Evolutionary conservation across 2,888 invertebrate genomes (phyloP).

Genomic region (Protonemura montana): DNA sequence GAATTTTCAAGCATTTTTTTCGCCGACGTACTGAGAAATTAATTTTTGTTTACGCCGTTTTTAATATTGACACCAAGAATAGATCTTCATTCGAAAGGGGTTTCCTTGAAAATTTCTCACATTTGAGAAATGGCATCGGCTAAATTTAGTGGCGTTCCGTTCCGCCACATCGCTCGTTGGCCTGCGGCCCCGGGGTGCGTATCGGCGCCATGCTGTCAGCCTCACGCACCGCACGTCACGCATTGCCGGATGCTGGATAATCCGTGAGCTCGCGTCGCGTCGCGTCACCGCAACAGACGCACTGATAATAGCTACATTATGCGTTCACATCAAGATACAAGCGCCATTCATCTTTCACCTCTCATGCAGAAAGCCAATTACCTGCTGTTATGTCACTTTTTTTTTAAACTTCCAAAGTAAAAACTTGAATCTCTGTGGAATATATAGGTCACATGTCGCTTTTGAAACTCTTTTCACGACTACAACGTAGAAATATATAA

Average conservation of each 20-base stretch:
- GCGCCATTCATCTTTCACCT: not conserved
- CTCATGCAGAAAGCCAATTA: conserved; percentile 7
- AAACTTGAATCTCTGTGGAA: not conserved
- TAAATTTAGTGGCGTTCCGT: conserved; percentile 12
- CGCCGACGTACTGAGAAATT: not conserved
- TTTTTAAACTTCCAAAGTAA: not conserved
- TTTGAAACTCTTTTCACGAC: not conserved
- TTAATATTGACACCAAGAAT: not conserved
- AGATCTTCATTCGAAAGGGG: not conserved
- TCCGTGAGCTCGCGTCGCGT: not conserved
- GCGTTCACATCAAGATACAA: not conserved
- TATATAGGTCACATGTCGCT: not conserved
- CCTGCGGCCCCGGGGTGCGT: not conserved
- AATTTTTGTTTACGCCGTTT: conserved; percentile 19
- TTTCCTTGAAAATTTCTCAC: conserved; percentile 14
- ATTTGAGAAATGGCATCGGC: not conserved
- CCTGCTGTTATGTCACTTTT: not conserved
- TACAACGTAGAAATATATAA: not conserved
- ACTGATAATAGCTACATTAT: not conserved
- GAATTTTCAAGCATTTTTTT: not conserved
- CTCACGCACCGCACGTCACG: not conserved
- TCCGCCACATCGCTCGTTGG: not conserved
- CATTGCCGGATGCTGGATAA: not conserved
- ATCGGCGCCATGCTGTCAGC: not conserved
- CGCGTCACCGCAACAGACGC: not conserved